phyloP scores from a whole-genome alignment of 2,888 invertebrate genomes.

The Loripinus fragilis region DNA sequence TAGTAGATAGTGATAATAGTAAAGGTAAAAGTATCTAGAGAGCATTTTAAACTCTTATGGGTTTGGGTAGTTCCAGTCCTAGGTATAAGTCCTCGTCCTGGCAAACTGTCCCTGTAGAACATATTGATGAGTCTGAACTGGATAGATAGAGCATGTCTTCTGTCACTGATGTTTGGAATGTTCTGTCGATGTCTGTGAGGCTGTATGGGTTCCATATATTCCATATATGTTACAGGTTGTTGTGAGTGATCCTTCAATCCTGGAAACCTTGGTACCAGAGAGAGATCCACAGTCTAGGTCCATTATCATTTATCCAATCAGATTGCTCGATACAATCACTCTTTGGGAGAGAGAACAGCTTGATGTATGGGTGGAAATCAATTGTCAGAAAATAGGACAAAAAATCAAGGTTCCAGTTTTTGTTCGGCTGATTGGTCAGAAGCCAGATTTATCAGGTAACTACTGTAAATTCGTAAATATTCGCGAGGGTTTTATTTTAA shows the following conservation, averaged over 20 bases:
- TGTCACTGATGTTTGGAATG: no score
- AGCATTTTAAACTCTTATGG: no score
- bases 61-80: no score
- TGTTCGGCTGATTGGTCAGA: slow-evolving; percentile 76
- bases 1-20: no score
- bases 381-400: slow-evolving; percentile 75
- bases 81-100: no score
- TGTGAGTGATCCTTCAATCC: slow-evolving; percentile 73
- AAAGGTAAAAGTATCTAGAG: no score
- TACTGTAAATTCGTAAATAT: slow-evolving; percentile 9
- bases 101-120: no score
- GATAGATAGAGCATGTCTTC: no score
- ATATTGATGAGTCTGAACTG: no score
- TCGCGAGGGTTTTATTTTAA: no score
- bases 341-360: slow-evolving; percentile 75
- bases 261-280: slow-evolving; percentile 72
- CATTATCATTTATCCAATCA: slow-evolving; percentile 74
- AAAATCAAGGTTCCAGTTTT: slow-evolving; percentile 73
- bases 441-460: slow-evolving; percentile 71
- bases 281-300: slow-evolving; percentile 69
- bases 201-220: no score
- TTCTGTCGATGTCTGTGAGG: no score
- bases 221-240: slow-evolving; percentile 71
- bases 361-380: slow-evolving; percentile 74
- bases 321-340: slow-evolving; percentile 71